phyloP scores from a whole-genome alignment of 2,113 vertebrate genomes.

The Crocuta crocuta region DNA sequence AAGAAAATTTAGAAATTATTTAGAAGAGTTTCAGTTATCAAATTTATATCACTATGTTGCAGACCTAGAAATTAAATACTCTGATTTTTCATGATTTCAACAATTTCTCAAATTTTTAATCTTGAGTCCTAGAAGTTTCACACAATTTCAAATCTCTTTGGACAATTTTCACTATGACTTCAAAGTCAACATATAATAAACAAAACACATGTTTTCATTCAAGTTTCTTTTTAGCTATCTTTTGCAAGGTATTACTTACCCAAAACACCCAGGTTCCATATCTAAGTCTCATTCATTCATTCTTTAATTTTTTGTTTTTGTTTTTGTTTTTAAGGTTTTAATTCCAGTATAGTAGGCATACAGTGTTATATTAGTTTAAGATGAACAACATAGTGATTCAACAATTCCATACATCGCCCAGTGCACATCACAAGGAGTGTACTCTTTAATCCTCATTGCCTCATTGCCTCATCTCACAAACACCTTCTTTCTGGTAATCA shows the following conservation, averaged over 20 bases:
- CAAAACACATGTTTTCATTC: not conserved
- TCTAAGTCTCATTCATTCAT: not conserved
- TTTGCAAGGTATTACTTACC: not conserved
- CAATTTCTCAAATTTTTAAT: not conserved
- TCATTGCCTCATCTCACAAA: not conserved
- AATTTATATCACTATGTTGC: not conserved
- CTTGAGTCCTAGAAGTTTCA: not conserved
- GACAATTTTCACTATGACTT: not conserved
- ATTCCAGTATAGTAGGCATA: not conserved
- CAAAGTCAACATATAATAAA: not conserved
- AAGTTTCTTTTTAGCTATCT: not conserved
- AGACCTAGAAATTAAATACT: no score
- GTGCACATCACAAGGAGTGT: not conserved
- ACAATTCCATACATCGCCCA: not conserved
- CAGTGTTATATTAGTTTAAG: not conserved
- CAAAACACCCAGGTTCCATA: no score
- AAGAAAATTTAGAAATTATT: not conserved
- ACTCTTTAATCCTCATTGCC: not conserved
- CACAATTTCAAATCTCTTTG: not conserved
- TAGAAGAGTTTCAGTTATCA: not conserved
- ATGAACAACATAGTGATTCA: not conserved
- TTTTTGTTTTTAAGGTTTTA: not conserved
- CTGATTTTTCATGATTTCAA: not conserved
- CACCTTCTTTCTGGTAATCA: not conserved
- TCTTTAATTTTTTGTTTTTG: not conserved